A percentile compares a stretch with the other conserved stretches of the same genome.
phyloP scores from a whole-genome alignment of 2,888 invertebrate genomes.

The Tetragnatha montana region DNA sequence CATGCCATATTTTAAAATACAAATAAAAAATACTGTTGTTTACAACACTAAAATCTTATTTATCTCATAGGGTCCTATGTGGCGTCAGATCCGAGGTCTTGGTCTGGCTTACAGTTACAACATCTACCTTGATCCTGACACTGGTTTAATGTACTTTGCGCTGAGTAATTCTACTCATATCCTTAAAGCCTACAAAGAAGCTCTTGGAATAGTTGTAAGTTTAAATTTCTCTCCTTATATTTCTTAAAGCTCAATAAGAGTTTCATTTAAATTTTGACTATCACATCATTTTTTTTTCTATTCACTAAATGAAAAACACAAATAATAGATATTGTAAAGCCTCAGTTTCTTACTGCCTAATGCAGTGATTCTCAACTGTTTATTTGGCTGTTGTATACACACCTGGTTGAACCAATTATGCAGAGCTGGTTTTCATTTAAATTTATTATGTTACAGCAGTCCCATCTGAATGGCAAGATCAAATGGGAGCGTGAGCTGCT shows the following conservation, averaged over 20 bases:
- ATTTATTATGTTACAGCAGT: slow-evolving; percentile 25
- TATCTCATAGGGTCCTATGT: slow-evolving; percentile 86
- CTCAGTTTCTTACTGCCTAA: too few species aligned
- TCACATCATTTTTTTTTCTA: too few species aligned
- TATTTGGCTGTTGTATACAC: too few species aligned
- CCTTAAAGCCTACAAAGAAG: slow-evolving; percentile 86
- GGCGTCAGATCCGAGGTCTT: slow-evolving; percentile 89
- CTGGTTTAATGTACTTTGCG: slow-evolving; percentile 84
- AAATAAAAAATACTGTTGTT: too few species aligned
- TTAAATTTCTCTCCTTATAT: not conserved
- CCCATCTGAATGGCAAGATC: slow-evolving; percentile 46
- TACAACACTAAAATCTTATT: not conserved
- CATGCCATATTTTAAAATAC: too few species aligned
- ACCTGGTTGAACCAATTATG: too few species aligned
- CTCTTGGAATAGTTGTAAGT: slow-evolving; percentile 83
- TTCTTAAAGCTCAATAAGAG: not conserved
- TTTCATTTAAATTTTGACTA: too few species aligned
- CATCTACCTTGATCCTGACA: slow-evolving; percentile 81
- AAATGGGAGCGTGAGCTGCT: slow-evolving; percentile 85
- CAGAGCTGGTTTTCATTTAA: not conserved
- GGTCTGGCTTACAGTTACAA: slow-evolving; percentile 86
- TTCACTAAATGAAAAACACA: too few species aligned
- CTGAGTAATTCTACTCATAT: slow-evolving; percentile 87
- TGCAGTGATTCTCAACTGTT: too few species aligned
- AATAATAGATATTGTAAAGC: too few species aligned